These are phyloP conservation scores for Limnothrissa miodon DNA, from an alignment of 2,113 vertebrate genomes.

Conservation along the genomic window DNA sequence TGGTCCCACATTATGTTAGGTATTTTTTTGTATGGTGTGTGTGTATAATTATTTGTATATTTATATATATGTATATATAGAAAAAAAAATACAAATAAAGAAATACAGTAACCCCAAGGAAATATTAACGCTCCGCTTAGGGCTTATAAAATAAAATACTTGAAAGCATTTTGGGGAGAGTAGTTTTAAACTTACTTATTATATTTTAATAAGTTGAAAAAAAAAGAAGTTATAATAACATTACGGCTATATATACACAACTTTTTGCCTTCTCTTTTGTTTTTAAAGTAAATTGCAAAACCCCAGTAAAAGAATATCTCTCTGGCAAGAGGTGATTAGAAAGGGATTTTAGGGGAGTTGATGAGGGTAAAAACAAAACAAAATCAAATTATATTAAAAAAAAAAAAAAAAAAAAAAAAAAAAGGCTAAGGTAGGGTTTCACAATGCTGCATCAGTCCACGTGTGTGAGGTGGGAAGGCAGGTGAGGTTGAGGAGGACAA, in stretches of 20 bases:
- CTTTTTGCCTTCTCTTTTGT: constrained; percentile 45
- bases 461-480: not conserved
- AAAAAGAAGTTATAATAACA: constrained; percentile 72
- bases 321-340: not conserved
- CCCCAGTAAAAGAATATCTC: constrained; percentile 47
- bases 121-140: constrained; percentile 59
- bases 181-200: constrained; percentile 44
- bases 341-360: not conserved
- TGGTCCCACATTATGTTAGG: constrained; percentile 70
- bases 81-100: constrained; percentile 60
- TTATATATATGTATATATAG: constrained; percentile 25
- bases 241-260: constrained; percentile 88
- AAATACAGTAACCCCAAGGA: constrained; percentile 52
- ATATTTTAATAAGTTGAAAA: constrained; percentile 65
- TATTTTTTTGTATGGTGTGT: constrained; percentile 61
- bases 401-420: not conserved
- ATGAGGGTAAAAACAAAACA: not conserved
- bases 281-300: constrained; percentile 66
- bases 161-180: constrained; percentile 64
- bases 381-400: not conserved
- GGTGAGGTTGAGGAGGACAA: not conserved
- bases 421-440: not conserved
- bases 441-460: constrained; percentile 2
- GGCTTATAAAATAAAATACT: constrained; percentile 66
- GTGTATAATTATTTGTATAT: constrained; percentile 26